A percentile compares a stretch with the other conserved stretches of the same genome.
Evolutionary conservation across 2,113 vertebrate genomes (phyloP).

Genomic region (Lamprotornis superbus): DNA sequence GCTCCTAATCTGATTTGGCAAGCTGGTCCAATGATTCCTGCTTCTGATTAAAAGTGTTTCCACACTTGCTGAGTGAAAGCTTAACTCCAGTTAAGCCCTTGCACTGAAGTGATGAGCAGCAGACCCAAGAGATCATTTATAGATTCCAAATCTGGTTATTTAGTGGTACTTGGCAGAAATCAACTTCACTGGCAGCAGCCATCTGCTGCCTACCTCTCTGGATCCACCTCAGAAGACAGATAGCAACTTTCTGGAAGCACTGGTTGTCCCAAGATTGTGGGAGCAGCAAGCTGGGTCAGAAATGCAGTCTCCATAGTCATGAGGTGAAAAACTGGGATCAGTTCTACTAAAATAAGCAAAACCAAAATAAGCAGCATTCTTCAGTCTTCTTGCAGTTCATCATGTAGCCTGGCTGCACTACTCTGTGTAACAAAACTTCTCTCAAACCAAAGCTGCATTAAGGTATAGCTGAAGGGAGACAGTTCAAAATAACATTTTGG

Average conservation of each 20-base stretch:
- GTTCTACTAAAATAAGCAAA: neutral
- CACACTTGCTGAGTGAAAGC: neutral
- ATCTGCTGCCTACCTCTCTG: neutral
- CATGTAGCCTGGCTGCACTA: neutral
- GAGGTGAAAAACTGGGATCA: neutral
- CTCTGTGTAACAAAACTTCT: neutral
- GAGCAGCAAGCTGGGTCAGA: neutral
- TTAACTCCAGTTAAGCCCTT: neutral
- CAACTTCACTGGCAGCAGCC: neutral
- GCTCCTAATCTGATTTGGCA: constrained; percentile 33
- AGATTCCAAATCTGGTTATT: neutral
- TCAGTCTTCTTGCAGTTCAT: neutral
- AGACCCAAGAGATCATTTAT: neutral
- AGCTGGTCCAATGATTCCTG: neutral
- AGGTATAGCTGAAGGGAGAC: neutral
- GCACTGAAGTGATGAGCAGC: neutral
- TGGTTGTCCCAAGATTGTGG: neutral
- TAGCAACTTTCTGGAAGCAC: neutral
- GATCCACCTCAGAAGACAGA: neutral
- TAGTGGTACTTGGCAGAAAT: neutral
- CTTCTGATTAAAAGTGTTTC: neutral
- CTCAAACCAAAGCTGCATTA: neutral
- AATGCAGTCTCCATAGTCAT: neutral
- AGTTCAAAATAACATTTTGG: neutral
- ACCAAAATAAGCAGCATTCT: neutral